Evolutionary conservation across 2,888 invertebrate genomes (phyloP), one percentile per base, ranked within the genome.

Genomic region (Andrena marginata): DNA sequence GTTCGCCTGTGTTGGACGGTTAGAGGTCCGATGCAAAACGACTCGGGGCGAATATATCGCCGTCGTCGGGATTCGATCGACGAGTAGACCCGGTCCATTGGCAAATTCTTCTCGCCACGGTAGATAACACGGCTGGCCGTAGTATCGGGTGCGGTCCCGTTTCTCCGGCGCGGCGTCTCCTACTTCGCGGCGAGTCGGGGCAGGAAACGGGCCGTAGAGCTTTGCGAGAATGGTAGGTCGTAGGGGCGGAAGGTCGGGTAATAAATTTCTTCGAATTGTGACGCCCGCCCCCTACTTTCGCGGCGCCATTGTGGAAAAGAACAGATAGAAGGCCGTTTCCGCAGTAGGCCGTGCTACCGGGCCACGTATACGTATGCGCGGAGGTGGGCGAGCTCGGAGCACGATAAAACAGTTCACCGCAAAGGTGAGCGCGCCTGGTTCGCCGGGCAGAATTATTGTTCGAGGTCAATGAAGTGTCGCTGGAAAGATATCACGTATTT

Each of bases 261-360:
- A 90, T 90, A 90, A 90, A 90, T 90, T 87, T 82, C 71, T 48
- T 67, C 62, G 80, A 84, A 89, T 89, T 88, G 87, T 85, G 84
- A 88, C 88, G 71, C 63, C 74, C 74, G 60, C 72, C 77, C 60
- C 62, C 71, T 73, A 72, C 67, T 69, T 75, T 77, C 59, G 69
- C 77, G 65, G 63, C 74, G 68, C 60, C 72, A 87, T 72, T 81
- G 71, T 75, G 74, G 76, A 82, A 79, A 82, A 82, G 82, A 80
- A 81, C 69, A 80, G 82, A 83, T 75, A 80, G 77, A 79, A 80
- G 62, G 75, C 42, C 72, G 79, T 75, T 86, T 78, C 78, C 72
- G 76, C 54, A 29, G 82, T 82, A 80, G 84, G 80, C 76, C 59
- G 65, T 69, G 56, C 23, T 3, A 13, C 23, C 13, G 33, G 42